Percentiles rank a stretch among this genome's conserved stretches.
phyloP scores from a whole-genome alignment of 2,113 vertebrate genomes.

The Dipodomys merriami region DNA sequence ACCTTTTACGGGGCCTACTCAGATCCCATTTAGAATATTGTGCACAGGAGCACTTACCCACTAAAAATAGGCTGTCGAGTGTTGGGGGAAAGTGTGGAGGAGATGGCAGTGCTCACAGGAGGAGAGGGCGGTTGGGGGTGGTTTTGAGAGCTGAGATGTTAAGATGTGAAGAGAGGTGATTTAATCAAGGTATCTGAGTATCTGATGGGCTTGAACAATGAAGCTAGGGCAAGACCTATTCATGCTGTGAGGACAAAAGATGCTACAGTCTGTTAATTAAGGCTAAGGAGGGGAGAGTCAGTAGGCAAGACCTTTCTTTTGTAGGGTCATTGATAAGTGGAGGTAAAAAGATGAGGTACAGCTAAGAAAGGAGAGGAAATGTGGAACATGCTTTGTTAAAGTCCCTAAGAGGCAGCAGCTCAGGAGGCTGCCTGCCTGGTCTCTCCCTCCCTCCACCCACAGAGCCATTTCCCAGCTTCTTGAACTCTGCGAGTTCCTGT shows the following conservation, averaged over 20 bases:
- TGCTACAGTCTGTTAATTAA: conserved; percentile 64
- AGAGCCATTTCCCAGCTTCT: too few species aligned
- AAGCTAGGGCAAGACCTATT: conserved; percentile 60
- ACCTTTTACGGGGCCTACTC: conserved; percentile 48
- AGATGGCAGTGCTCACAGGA: neutral
- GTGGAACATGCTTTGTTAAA: neutral
- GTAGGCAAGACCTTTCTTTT: conserved; percentile 38
- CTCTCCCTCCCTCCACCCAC: neutral
- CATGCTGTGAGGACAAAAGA: conserved; percentile 45
- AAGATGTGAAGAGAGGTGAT: conserved; percentile 75
- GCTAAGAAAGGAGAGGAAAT: neutral
- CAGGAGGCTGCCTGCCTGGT: neutral
- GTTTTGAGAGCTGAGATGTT: conserved; percentile 61
- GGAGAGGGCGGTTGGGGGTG: neutral
- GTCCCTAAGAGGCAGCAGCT: neutral
- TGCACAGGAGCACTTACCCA: conserved; percentile 41
- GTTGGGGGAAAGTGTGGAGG: neutral
- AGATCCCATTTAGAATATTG: conserved; percentile 48
- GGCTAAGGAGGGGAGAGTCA: conserved; percentile 2
- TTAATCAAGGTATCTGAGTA: conserved; percentile 66
- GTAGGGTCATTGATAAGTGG: conserved; percentile 20
- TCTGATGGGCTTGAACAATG: conserved; percentile 67
- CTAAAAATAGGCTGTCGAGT: conserved; percentile 53
- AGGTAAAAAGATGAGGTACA: neutral
- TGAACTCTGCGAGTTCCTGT: neutral